Percentiles rank a stretch among this genome's conserved stretches.
Conservation (phyloP, 2,888 invertebrate species). For the Ichneumon xanthorius region DNA sequence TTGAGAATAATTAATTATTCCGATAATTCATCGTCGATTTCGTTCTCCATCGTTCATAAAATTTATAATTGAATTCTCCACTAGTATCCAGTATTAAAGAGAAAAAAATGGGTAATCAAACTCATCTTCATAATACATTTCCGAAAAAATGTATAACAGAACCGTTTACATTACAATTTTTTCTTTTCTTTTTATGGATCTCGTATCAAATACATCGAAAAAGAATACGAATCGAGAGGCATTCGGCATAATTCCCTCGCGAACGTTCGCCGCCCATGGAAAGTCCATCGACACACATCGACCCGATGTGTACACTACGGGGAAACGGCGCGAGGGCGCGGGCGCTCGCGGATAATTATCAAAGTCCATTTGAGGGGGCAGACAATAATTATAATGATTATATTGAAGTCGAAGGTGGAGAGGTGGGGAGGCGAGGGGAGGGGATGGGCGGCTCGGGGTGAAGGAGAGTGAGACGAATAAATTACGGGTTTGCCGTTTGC, state of each 20-base stretch:
- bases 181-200: too few species aligned
- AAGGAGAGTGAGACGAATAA: slow-evolving; percentile 77
- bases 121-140: too few species aligned
- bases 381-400: slow-evolving; percentile 84
- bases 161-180: too few species aligned
- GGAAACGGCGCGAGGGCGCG: slow-evolving; percentile 45
- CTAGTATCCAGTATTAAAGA: too few species aligned
- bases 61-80: too few species aligned
- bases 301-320: slow-evolving; percentile 24
- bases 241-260: neutral
- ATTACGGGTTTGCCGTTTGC: slow-evolving; percentile 82
- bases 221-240: neutral
- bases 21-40: neutral
- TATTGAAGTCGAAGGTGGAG: slow-evolving; percentile 79
- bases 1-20: neutral
- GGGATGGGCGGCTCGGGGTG: slow-evolving; percentile 73
- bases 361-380: slow-evolving; percentile 80
- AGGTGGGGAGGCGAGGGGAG: slow-evolving; percentile 39
- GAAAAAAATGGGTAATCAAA: too few species aligned
- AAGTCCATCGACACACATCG: slow-evolving; percentile 18
- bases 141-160: too few species aligned
- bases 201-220: neutral
- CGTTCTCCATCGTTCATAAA: too few species aligned
- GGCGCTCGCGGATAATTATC: slow-evolving; percentile 79
- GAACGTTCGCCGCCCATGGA: neutral